phyloP scores from a whole-genome alignment of 2,113 vertebrate genomes.

The Eublepharis macularius region DNA sequence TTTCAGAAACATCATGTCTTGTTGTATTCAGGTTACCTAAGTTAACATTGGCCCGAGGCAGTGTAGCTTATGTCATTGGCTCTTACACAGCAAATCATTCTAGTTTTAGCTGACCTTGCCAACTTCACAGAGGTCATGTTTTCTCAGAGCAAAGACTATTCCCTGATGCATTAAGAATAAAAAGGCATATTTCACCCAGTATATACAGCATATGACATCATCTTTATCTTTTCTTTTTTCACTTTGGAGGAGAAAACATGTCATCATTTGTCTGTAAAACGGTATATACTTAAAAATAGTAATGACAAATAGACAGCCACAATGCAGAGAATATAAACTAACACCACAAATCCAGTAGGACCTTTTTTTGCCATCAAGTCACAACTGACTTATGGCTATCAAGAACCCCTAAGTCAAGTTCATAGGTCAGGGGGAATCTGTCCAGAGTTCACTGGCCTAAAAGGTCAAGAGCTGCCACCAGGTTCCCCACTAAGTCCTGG shows the following conservation, averaged over 20 bases:
- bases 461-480: too few relatives aligned
- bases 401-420: too few relatives aligned
- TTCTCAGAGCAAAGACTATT: slow-evolving; percentile 49
- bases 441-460: too few relatives aligned
- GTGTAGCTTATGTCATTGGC: slow-evolving; percentile 50
- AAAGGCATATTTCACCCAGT: slow-evolving; percentile 59
- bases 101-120: slow-evolving; percentile 63
- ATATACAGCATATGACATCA: slow-evolving; percentile 59
- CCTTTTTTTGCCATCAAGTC: too few relatives aligned
- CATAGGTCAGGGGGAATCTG: too few relatives aligned
- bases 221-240: slow-evolving; percentile 50
- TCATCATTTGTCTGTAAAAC: not conserved
- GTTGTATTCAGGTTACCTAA: slow-evolving; percentile 52
- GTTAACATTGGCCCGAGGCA: slow-evolving; percentile 61
- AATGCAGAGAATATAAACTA: not conserved
- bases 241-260: slow-evolving; percentile 56
- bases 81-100: slow-evolving; percentile 49
- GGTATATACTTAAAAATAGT: not conserved
- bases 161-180: slow-evolving; percentile 44
- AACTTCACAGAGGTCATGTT: slow-evolving; percentile 63
- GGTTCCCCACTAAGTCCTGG: too few relatives aligned
- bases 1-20: slow-evolving; percentile 58
- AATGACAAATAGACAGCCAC: not conserved
- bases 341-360: not conserved
- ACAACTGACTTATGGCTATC: too few relatives aligned